Evolutionary conservation across 2,113 vertebrate genomes (phyloP), one percentile per base, ranked within the genome.

Genomic region (Zapus hudsonius): DNA sequence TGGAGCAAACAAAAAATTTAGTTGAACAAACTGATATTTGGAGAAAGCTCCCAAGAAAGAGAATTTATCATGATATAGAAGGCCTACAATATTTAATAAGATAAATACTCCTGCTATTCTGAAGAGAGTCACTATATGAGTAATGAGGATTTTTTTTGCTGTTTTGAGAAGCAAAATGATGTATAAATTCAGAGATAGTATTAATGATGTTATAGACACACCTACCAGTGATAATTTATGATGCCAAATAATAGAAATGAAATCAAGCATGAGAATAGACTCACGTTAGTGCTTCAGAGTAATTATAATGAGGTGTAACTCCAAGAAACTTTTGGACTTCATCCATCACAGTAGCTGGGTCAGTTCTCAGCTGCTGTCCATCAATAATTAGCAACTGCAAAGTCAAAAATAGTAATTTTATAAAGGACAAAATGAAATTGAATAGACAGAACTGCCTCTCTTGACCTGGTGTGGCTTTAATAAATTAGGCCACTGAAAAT

Each of bases 321-420:
- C 99, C 99, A 87, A 99, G 97, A 95, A 99, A 99, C 98, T 98
- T 99, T 98, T 99, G 99, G 17, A 99, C 99, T 97, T 99, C 99
- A 92, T 99, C 99, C 99, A 99, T 99, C 96, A 99, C 98, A 40
- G 99, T 97, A 16, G 99, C 98, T 52, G 99, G 99, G 96, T 99
- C 99, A 61, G 97, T 98, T 97, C 99, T 99, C 96, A 99, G 98
- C 97, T 99, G 99, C 97, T 99, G 99, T 74, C 99, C 99, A 78
- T 99, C 99, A 88, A 99, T 99, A 95, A 99, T 99, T 96, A 99
- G 98, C 96, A 99, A 97, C 99, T 99, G 96, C 22, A 93, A 94
- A 91, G 75, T 96, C 75, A 97, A 59, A 95, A 20, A 92, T 23
- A 87, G 55, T 22, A 29, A 33, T 1, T 89, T 96, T 94, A 91